These are phyloP conservation scores for Stegophylla sp. DNA, from an alignment of 2,888 invertebrate genomes.

Conservation along the genomic window DNA sequence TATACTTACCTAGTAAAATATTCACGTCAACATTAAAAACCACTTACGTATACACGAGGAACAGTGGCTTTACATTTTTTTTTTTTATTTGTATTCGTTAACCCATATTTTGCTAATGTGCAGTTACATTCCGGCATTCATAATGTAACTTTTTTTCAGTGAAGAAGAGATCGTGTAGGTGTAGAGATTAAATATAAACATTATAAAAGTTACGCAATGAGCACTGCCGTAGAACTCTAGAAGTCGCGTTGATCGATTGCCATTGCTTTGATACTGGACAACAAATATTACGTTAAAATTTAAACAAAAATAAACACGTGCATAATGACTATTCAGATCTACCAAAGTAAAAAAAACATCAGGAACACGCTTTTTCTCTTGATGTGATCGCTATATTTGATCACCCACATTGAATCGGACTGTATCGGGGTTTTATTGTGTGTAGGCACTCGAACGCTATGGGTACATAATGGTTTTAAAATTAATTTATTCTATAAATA, in stretches of 20 bases:
- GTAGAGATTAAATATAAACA: constrained; percentile 34
- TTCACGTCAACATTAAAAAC: constrained; percentile 22
- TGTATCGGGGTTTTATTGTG: not conserved
- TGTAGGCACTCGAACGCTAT: not conserved
- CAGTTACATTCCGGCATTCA: constrained; percentile 8
- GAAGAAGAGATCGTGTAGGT: constrained; percentile 39
- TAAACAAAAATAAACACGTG: constrained; percentile 17
- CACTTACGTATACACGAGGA: constrained; percentile 13
- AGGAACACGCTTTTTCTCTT: constrained; percentile 1
- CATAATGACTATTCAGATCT: not conserved
- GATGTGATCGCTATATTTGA: no score
- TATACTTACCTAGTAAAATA: not conserved
- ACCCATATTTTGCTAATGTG: constrained; percentile 33
- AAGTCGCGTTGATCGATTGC: constrained; percentile 39
- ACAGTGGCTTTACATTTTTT: not conserved
- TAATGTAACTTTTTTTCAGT: constrained; percentile 44
- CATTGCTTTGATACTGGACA: not conserved
- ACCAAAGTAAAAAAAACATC: not conserved
- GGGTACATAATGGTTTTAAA: no score
- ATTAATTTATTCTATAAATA: no score
- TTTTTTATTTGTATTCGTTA: constrained; percentile 10
- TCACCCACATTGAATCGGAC: constrained; percentile 8
- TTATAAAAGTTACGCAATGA: constrained; percentile 22
- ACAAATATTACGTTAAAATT: not conserved
- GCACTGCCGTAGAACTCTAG: not conserved